These are phyloP conservation scores for Glaucomys volans DNA, from an alignment of 2,113 vertebrate genomes.

Conservation along the genomic window DNA sequence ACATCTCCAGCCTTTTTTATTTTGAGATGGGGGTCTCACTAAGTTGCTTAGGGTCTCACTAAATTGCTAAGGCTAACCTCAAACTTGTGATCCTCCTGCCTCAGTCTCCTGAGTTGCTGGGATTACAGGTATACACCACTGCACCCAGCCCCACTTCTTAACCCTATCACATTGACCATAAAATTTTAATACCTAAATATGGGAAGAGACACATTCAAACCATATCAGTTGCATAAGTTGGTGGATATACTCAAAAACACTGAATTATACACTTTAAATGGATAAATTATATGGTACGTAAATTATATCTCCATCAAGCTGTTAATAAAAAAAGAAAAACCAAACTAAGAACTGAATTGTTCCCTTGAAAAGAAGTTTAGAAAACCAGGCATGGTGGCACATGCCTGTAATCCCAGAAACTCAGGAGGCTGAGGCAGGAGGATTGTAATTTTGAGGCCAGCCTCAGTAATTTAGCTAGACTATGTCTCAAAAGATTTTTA, in stretches of 20 bases:
- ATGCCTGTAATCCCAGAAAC: too few species aligned
- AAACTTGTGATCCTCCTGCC: neutral
- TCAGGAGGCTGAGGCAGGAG: too few species aligned
- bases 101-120: neutral
- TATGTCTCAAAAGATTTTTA: too few species aligned
- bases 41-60: neutral
- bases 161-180: neutral
- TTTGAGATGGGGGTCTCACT: neutral
- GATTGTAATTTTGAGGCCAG: too few species aligned
- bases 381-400: too few species aligned
- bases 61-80: neutral
- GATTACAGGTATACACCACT: neutral
- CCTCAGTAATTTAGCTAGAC: too few species aligned
- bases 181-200: neutral
- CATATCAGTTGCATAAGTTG: neutral
- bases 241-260: neutral
- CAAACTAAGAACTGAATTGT: neutral
- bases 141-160: neutral
- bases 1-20: neutral
- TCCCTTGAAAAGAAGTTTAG: constrained; percentile 42
- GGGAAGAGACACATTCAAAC: neutral
- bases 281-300: neutral
- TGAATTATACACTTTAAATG: neutral
- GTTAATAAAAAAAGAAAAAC: neutral
- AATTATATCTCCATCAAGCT: constrained; percentile 33